These are phyloP conservation scores for Teleogryllus oceanicus DNA, from an alignment of 2,888 invertebrate genomes.

Conservation along the genomic window DNA sequence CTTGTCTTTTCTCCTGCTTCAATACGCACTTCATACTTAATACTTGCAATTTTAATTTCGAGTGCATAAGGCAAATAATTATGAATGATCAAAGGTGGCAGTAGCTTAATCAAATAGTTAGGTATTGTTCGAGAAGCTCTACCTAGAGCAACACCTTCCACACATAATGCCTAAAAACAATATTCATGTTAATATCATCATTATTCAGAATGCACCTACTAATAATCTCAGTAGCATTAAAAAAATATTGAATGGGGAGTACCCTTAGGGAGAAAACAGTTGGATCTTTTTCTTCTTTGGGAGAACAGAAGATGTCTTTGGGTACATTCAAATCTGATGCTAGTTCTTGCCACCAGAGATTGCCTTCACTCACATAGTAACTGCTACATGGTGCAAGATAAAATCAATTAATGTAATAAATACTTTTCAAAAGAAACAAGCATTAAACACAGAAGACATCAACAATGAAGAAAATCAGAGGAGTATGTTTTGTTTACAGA, in stretches of 20 bases:
- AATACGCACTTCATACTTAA: conserved; percentile 55
- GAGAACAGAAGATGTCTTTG: conserved; percentile 64
- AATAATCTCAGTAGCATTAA: not conserved
- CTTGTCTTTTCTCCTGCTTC: conserved; percentile 70
- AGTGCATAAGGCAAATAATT: conserved; percentile 74
- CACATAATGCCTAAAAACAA: conserved; percentile 34
- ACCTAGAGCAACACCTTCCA: conserved; percentile 40
- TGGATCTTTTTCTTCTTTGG: conserved; percentile 58
- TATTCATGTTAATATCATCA: not conserved
- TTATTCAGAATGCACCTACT: not conserved
- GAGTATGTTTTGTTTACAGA: too few species aligned
- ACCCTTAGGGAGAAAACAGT: conserved; percentile 67
- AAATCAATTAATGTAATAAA: too few species aligned
- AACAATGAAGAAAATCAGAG: too few species aligned
- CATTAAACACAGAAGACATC: too few species aligned
- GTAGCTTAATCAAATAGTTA: conserved; percentile 66
- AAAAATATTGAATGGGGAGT: conserved; percentile 26
- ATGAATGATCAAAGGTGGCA: conserved; percentile 70
- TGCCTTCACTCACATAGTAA: conserved; percentile 66
- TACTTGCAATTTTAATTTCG: conserved; percentile 54
- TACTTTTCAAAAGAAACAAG: too few species aligned
- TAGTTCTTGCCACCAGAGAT: conserved; percentile 79
- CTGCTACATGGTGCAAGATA: conserved; percentile 50
- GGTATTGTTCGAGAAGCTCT: conserved; percentile 58
- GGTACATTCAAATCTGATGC: conserved; percentile 62